These are phyloP conservation scores for Thereva nobilitata DNA, from an alignment of 2,888 invertebrate species.

Conservation along the genomic window DNA sequence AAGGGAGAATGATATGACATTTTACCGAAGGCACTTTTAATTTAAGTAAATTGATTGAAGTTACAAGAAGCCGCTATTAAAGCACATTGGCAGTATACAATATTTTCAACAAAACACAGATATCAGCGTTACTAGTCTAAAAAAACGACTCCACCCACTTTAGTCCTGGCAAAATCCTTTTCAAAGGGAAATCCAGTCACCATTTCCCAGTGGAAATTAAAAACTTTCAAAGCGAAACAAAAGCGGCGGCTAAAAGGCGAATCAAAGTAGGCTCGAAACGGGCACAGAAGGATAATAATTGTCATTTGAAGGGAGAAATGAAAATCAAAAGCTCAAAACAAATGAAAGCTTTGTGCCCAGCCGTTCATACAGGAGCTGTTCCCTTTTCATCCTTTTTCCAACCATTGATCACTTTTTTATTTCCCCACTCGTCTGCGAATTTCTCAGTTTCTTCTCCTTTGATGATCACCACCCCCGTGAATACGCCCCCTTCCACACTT, in stretches of 20 bases:
- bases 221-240: conserved; percentile 25
- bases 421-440: conserved; percentile 30
- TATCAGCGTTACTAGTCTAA: too few species aligned
- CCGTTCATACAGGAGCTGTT: conserved; percentile 27
- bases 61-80: too few species aligned
- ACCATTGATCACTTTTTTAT: conserved; percentile 36
- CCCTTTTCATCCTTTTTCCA: conserved; percentile 24
- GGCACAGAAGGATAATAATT: conserved; percentile 20
- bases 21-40: too few species aligned
- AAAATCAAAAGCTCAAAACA: conserved; percentile 36
- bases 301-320: conserved; percentile 35
- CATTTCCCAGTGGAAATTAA: conserved; percentile 35
- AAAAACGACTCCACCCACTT: conserved; percentile 16
- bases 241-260: conserved; percentile 36
- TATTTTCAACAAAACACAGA: too few species aligned
- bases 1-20: too few species aligned
- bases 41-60: too few species aligned
- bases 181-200: conserved; percentile 18
- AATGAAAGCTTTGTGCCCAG: conserved; percentile 31
- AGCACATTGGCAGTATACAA: too few species aligned
- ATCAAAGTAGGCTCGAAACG: conserved; percentile 36
- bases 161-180: conserved; percentile 3
- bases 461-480: conserved; percentile 7
- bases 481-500: conserved; percentile 2
- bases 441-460: conserved; percentile 5